Evolutionary conservation across 2,797 vertebrate genomes (phyloP).

Genomic region (Acanthurus tractus): DNA sequence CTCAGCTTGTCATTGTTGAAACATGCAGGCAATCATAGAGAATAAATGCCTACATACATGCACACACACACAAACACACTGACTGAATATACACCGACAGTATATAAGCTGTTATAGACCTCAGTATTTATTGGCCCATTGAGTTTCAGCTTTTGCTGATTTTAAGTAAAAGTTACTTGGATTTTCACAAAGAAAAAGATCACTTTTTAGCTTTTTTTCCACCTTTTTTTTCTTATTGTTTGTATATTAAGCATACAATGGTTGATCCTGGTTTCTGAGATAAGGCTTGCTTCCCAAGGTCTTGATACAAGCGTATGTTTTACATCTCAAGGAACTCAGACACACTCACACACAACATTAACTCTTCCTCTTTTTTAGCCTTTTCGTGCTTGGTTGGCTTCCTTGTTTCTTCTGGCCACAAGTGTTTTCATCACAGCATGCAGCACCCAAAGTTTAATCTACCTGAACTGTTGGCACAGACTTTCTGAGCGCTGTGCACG

Average conservation of each 20-base stretch:
- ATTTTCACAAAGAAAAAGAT: background rate
- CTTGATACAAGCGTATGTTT: no score
- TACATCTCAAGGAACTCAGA: no score
- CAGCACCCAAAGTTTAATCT: no score
- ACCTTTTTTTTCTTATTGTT: background rate
- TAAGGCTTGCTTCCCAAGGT: no score
- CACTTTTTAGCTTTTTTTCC: background rate
- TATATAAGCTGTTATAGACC: constrained; percentile 3
- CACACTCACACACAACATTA: no score
- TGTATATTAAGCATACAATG: background rate
- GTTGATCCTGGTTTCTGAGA: no score
- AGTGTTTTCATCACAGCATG: no score
- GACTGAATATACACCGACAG: constrained; percentile 30
- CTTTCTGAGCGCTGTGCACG: no score
- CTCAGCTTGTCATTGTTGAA: constrained; percentile 68
- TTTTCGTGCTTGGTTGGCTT: no score
- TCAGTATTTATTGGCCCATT: constrained; percentile 37
- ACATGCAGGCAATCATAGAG: constrained; percentile 49
- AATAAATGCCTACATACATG: constrained; percentile 40
- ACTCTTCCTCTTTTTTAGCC: no score
- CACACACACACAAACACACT: constrained; percentile 11
- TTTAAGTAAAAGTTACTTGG: constrained; percentile 3
- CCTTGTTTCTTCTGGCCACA: no score
- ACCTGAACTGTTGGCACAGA: no score
- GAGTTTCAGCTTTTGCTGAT: constrained; percentile 16